A percentile compares a stretch with the other conserved stretches of the same genome.
Conservation (phyloP, 1,140 invertebrate species). For the Zaprionus tsacasi region DNA sequence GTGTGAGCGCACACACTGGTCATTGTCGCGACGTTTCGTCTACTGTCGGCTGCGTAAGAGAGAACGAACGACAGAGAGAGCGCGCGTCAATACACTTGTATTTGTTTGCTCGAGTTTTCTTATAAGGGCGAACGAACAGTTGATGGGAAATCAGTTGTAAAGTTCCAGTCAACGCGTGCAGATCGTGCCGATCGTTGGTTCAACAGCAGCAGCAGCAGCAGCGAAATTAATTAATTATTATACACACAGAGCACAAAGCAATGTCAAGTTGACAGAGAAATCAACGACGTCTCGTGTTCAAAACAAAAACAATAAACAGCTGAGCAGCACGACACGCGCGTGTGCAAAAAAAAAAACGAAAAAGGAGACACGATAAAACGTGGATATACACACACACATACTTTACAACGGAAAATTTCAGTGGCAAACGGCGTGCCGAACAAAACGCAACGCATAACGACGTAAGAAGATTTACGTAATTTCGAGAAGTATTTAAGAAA, state of each 20-base stretch:
- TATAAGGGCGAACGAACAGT: slow-evolving; percentile 65
- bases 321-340: slow-evolving; percentile 65
- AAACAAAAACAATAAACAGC: slow-evolving; percentile 73
- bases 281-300: slow-evolving; percentile 6
- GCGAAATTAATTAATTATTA: slow-evolving; percentile 14
- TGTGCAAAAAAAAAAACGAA: slow-evolving; percentile 63
- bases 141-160: slow-evolving; percentile 65
- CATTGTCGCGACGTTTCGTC: slow-evolving; percentile 25
- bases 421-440: slow-evolving; percentile 2
- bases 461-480: slow-evolving; percentile 47
- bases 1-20: slow-evolving; percentile 24
- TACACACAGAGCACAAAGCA: slow-evolving; percentile 1
- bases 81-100: slow-evolving; percentile 32
- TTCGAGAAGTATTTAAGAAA: slow-evolving; percentile 1
- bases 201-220: neutral
- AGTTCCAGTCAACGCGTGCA: slow-evolving; percentile 53
- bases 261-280: slow-evolving; percentile 35
- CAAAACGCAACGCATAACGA: slow-evolving; percentile 21
- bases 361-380: slow-evolving; percentile 17
- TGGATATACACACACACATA: slow-evolving; percentile 40
- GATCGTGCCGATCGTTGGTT: slow-evolving; percentile 36
- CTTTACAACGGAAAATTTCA: slow-evolving; percentile 71
- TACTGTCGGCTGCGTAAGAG: slow-evolving; percentile 6
- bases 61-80: slow-evolving; percentile 21
- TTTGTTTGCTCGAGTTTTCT: slow-evolving; percentile 67